Evolutionary conservation across 2,888 invertebrate genomes (phyloP).

Genomic region (Cataglyphis livida): DNA sequence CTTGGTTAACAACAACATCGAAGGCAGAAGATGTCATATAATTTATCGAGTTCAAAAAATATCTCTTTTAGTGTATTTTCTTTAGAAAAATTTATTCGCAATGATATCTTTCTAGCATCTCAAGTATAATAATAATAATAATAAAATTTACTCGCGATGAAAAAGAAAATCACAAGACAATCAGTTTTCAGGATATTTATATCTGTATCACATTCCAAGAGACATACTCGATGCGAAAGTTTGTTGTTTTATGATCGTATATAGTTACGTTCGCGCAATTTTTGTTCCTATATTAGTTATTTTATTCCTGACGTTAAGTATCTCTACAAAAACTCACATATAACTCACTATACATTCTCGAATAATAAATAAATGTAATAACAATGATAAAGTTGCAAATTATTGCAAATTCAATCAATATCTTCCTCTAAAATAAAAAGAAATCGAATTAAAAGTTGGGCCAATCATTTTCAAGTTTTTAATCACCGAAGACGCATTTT

Average conservation of each 20-base stretch:
- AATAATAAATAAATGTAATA: conserved; percentile 2
- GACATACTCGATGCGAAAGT: background rate
- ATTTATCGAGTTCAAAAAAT: conserved; percentile 10
- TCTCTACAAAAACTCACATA: background rate
- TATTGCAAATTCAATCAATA: no score
- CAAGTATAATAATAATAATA: background rate
- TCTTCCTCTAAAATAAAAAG: background rate
- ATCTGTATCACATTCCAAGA: conserved; percentile 7
- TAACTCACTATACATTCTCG: background rate
- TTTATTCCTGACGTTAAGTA: background rate
- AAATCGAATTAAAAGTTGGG: background rate
- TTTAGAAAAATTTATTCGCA: conserved; percentile 9
- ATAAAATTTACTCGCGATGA: background rate
- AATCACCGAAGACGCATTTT: background rate
- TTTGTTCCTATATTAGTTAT: background rate
- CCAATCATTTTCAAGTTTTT: background rate
- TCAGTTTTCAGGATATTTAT: background rate
- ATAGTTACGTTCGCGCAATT: background rate
- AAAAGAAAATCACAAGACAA: background rate
- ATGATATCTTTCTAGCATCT: background rate
- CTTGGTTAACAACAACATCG: conserved; percentile 49
- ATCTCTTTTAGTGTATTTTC: background rate
- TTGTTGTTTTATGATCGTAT: background rate
- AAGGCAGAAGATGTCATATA: conserved; percentile 44
- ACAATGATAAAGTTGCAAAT: background rate